These are phyloP conservation scores for Hippoglossus hippoglossus DNA, from an alignment of 2,797 vertebrate species.

Conservation along the genomic window DNA sequence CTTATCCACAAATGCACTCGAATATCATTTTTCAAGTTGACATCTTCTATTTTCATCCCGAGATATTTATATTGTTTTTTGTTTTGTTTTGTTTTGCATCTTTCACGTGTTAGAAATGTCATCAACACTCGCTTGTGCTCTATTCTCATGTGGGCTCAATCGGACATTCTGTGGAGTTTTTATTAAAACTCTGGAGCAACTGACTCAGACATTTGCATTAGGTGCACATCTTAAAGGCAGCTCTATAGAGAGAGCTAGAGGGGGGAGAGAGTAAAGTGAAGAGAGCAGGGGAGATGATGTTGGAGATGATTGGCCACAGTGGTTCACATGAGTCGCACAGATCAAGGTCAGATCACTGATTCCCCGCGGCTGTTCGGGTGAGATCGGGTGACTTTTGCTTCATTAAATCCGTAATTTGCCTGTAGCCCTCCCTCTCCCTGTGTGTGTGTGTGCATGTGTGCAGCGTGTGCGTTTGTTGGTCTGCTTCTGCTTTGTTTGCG, in stretches of 20 bases:
- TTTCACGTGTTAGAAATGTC: too few species aligned
- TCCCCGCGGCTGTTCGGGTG: slow-evolving; percentile 23
- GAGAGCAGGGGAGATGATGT: slow-evolving; percentile 21
- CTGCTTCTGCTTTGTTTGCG: slow-evolving; percentile 41
- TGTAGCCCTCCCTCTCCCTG: slow-evolving; percentile 13
- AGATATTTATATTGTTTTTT: background rate
- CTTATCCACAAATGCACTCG: too few species aligned
- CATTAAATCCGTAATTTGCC: slow-evolving; percentile 54
- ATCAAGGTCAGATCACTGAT: slow-evolving; percentile 55
- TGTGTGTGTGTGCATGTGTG: slow-evolving; percentile 20
- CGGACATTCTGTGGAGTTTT: too few species aligned
- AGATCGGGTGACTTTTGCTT: slow-evolving; percentile 55
- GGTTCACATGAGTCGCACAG: slow-evolving; percentile 26
- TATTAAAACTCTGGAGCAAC: too few species aligned
- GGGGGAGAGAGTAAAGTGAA: too few species aligned
- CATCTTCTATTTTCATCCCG: background rate
- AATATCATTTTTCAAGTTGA: too few species aligned
- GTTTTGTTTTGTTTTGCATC: background rate
- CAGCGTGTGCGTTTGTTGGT: slow-evolving; percentile 4
- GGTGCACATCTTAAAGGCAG: too few species aligned
- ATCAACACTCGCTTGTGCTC: too few species aligned
- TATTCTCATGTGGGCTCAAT: too few species aligned
- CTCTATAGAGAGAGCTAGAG: too few species aligned
- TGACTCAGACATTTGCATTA: too few species aligned
- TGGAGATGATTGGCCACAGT: slow-evolving; percentile 43